Percentiles rank a stretch among this genome's conserved stretches.
These are phyloP conservation scores for Mirounga angustirostris DNA, from an alignment of 2,113 vertebrate genomes.

Conservation along the genomic window DNA sequence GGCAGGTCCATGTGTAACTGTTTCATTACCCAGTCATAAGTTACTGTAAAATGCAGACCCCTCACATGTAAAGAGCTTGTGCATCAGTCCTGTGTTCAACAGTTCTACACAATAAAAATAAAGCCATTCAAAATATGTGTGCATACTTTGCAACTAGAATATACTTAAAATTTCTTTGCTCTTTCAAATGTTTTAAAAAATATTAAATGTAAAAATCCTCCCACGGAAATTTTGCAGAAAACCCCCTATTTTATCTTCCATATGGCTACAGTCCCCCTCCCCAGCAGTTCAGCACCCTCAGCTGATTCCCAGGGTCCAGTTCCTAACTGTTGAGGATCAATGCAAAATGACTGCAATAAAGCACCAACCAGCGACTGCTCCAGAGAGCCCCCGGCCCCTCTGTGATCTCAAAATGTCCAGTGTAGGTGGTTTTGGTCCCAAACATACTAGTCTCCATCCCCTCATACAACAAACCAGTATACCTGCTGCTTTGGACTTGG, in stretches of 20 bases:
- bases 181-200: conserved; percentile 78
- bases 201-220: conserved; percentile 83
- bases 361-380: conserved; percentile 48
- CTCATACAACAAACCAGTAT: conserved; percentile 72
- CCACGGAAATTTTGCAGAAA: conserved; percentile 85
- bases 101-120: conserved; percentile 79
- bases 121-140: conserved; percentile 77
- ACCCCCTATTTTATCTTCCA: conserved; percentile 79
- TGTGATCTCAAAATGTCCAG: conserved; percentile 72
- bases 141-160: conserved; percentile 74
- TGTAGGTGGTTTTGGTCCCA: conserved; percentile 88
- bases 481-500: conserved; percentile 73
- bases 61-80: conserved; percentile 61
- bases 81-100: conserved; percentile 72
- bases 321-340: conserved; percentile 63
- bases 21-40: conserved; percentile 74
- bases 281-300: conserved; percentile 72
- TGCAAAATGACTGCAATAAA: conserved; percentile 46
- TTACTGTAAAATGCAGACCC: conserved; percentile 82
- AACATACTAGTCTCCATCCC: conserved; percentile 57
- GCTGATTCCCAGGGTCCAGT: conserved; percentile 29
- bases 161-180: conserved; percentile 64
- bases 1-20: conserved; percentile 70
- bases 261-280: conserved; percentile 81
- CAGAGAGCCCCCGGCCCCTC: conserved; percentile 22